A percentile compares a stretch with the other conserved stretches of the same genome.
phyloP scores from a whole-genome alignment of 2,113 vertebrate genomes.

The Machaerirhynchus nigripectus region DNA sequence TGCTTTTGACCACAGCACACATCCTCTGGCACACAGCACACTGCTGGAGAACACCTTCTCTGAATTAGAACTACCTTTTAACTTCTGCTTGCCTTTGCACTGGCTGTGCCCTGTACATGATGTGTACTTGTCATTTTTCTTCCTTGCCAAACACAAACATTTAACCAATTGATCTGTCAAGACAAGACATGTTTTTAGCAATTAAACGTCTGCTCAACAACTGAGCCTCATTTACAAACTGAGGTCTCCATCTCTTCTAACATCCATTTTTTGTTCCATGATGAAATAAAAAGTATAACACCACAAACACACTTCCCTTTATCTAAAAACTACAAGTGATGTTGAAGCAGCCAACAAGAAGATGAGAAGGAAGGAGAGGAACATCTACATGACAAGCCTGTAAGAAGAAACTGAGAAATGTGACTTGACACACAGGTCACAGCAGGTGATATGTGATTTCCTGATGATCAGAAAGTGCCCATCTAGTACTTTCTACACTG shows the following conservation, averaged over 20 bases:
- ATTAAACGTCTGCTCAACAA: not conserved
- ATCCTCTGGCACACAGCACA: not conserved
- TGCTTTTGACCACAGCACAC: not conserved
- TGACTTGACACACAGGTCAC: not conserved
- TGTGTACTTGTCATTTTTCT: not conserved
- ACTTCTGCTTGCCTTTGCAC: not conserved
- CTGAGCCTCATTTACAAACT: not conserved
- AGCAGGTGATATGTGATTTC: not conserved
- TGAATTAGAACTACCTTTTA: not conserved
- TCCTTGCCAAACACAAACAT: not conserved
- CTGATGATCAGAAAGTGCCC: not conserved
- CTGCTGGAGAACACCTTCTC: not conserved
- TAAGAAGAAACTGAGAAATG: not conserved
- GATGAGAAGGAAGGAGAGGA: not conserved
- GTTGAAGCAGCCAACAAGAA: not conserved
- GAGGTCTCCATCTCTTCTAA: not conserved
- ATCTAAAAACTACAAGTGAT: not conserved
- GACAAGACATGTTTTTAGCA: not conserved
- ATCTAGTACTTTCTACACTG: not conserved
- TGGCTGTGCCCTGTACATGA: not conserved
- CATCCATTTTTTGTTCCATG: not conserved
- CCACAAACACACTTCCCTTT: not conserved
- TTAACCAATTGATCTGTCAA: not conserved
- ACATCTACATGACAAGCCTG: not conserved
- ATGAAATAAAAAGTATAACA: not conserved